A percentile compares a stretch with the other conserved stretches of the same genome.
Conservation (phyloP, 2,797 vertebrate genomes). For the Synaphobranchus kaupii region DNA sequence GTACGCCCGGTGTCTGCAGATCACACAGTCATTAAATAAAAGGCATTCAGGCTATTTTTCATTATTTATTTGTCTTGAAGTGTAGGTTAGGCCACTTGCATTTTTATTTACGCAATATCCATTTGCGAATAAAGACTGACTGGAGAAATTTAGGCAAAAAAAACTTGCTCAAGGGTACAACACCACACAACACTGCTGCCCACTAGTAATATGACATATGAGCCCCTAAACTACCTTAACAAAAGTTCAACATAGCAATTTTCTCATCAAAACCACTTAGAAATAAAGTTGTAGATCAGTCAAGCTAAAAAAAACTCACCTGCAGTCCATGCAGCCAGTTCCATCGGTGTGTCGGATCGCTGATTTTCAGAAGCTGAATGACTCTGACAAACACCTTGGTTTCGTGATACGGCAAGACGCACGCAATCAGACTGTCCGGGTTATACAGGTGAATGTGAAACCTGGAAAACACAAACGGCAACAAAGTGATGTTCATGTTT, state of each 20-base stretch:
- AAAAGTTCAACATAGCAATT: not conserved
- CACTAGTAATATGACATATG: constrained; percentile 1
- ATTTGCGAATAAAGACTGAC: not conserved
- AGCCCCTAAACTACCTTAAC: not conserved
- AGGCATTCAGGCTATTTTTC: not conserved
- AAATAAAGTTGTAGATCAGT: not conserved
- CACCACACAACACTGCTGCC: not conserved
- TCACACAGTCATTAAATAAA: not conserved
- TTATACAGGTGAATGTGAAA: constrained; percentile 96
- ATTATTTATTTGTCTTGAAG: not conserved
- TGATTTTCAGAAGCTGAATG: constrained; percentile 86
- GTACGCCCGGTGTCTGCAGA: constrained; percentile 86
- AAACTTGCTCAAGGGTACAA: not conserved
- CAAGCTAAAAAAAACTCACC: constrained; percentile 62
- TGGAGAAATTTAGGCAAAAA: too few species aligned
- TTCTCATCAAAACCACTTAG: not conserved
- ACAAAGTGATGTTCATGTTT: not conserved
- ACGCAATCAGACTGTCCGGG: constrained; percentile 84
- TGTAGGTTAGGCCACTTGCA: not conserved
- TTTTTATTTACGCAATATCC: not conserved
- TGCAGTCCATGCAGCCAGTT: constrained; percentile 88
- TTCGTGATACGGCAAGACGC: constrained; percentile 89
- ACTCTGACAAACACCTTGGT: constrained; percentile 90
- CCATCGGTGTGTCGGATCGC: constrained; percentile 83
- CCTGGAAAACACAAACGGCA: constrained; percentile 56